phyloP scores from a whole-genome alignment of 2,797 vertebrate species.

The Myripristis jacobus region DNA sequence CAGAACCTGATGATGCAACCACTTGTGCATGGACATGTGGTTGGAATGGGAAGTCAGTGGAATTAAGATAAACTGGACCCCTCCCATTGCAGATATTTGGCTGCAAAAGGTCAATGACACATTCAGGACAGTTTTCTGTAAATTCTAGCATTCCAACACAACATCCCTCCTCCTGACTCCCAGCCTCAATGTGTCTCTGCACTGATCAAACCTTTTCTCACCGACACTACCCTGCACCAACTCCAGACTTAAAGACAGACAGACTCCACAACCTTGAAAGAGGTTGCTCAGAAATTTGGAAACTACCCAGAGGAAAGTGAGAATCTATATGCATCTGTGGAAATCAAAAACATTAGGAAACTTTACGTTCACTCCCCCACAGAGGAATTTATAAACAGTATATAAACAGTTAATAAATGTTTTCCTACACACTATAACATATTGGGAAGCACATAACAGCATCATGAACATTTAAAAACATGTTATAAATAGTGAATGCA shows the following conservation, averaged over 20 bases:
- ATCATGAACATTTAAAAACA: no score
- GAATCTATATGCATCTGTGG: not conserved
- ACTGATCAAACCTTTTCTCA: no score
- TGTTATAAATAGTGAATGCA: no score
- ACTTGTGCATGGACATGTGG: slow-evolving; percentile 7
- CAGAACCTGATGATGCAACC: not conserved
- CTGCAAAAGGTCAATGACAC: not conserved
- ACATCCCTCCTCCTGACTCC: no score
- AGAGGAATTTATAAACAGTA: no score
- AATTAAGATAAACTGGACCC: not conserved
- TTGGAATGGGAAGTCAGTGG: slow-evolving; percentile 6
- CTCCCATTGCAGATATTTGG: not conserved
- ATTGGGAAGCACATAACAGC: no score
- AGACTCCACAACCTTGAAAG: not conserved
- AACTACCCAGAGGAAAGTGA: not conserved
- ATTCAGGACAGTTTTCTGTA: not conserved
- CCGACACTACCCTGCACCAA: not conserved
- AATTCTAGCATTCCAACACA: not conserved
- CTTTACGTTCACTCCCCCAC: no score
- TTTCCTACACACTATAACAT: no score
- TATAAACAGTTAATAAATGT: no score
- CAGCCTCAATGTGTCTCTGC: no score
- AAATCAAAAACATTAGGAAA: not conserved
- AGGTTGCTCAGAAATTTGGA: not conserved
- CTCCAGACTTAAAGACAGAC: not conserved